A percentile compares a stretch with the other conserved stretches of the same genome.
phyloP scores from a whole-genome alignment of 2,797 vertebrate genomes.

The Peromyscus eremicus region DNA sequence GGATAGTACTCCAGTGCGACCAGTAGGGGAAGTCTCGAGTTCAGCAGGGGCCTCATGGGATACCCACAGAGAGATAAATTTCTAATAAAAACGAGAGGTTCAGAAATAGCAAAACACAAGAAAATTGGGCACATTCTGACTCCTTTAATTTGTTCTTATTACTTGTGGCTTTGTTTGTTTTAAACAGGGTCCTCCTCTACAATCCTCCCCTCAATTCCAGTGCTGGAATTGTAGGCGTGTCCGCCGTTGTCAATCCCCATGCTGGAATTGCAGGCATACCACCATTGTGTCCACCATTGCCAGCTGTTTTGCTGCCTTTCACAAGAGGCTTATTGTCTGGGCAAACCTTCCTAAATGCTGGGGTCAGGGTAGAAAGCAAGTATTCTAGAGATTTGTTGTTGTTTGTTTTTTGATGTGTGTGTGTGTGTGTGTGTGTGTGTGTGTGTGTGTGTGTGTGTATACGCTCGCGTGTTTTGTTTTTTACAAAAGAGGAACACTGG shows the following conservation, averaged over 20 bases:
- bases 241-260: background rate
- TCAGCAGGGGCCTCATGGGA: background rate
- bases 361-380: background rate
- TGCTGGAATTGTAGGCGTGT: background rate
- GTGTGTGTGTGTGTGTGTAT: background rate
- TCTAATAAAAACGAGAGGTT: background rate
- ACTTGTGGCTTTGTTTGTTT: background rate
- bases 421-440: background rate
- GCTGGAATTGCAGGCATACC: background rate
- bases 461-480: background rate
- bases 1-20: background rate
- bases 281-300: background rate
- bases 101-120: background rate
- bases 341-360: background rate
- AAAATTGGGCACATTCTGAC: background rate
- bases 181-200: background rate
- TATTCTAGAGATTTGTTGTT: background rate
- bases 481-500: background rate
- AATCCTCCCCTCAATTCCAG: background rate
- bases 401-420: no score
- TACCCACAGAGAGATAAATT: background rate
- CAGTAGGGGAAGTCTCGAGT: background rate
- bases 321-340: background rate
- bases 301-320: background rate
- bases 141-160: background rate